These are phyloP conservation scores for Geodia barretti DNA, from an alignment of 37 sponge, comb jelly and placozoan genomes.

Conservation along the genomic window DNA sequence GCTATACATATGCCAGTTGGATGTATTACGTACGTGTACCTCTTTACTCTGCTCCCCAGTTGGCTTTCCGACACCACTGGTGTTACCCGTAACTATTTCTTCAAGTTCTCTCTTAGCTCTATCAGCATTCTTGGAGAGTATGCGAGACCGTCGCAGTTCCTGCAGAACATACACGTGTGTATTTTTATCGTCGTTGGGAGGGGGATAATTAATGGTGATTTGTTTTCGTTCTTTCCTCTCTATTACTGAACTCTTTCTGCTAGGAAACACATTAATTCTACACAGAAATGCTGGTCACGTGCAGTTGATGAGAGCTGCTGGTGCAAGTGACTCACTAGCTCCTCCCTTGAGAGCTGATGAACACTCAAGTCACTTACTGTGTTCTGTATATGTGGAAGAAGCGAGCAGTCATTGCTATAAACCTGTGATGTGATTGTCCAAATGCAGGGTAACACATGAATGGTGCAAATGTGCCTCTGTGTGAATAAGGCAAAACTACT, in stretches of 20 bases:
- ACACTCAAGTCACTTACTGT: slow-evolving; percentile 20
- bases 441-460: too few species aligned
- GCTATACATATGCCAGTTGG: too few species aligned
- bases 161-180: neutral
- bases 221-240: too few species aligned
- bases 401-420: neutral
- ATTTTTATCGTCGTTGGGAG: neutral
- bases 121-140: slow-evolving; percentile 52
- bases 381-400: slow-evolving; percentile 5
- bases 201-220: too few species aligned
- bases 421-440: neutral
- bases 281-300: too few species aligned
- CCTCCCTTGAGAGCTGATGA: slow-evolving; percentile 33
- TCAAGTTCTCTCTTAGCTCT: slow-evolving; percentile 51
- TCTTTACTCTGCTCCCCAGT: slow-evolving; percentile 6
- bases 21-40: slow-evolving; percentile 7
- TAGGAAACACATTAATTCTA: too few species aligned
- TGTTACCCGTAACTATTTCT: slow-evolving; percentile 46
- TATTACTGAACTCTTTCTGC: too few species aligned
- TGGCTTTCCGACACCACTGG: neutral
- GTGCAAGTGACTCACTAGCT: slow-evolving; percentile 23
- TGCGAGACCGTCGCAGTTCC: slow-evolving; percentile 26
- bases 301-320: too few species aligned
- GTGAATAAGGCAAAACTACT: too few species aligned
- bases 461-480: neutral